A percentile compares a stretch with the other conserved stretches of the same genome.
Conservation (phyloP, 2,797 vertebrate species). For the Ctenopoma kingsleyae region DNA sequence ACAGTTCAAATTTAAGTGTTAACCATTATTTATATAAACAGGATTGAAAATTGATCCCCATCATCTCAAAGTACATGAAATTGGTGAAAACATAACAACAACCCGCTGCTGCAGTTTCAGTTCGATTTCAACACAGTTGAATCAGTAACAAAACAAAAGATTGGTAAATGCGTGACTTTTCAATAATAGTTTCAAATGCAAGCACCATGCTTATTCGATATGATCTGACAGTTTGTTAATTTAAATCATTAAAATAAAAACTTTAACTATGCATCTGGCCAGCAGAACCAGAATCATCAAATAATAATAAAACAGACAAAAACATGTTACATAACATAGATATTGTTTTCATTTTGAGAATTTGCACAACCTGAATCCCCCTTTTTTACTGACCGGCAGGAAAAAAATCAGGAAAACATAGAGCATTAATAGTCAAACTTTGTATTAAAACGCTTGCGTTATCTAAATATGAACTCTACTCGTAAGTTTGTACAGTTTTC, state of each 20-base stretch:
- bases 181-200: conserved; percentile 98
- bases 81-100: conserved; percentile 92
- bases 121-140: conserved; percentile 99
- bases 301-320: conserved; percentile 87
- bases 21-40: conserved; percentile 98
- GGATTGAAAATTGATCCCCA: conserved; percentile 99
- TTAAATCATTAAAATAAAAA: conserved; percentile 97
- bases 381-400: conserved; percentile 98
- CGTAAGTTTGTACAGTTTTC: conserved; percentile 43
- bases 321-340: conserved; percentile 84
- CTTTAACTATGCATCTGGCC: conserved; percentile 98
- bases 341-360: conserved; percentile 94
- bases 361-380: conserved; percentile 95
- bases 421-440: conserved; percentile 73
- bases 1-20: conserved; percentile 98
- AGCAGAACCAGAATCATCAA: conserved; percentile 98
- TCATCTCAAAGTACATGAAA: conserved; percentile 94
- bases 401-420: conserved; percentile 88
- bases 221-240: conserved; percentile 99
- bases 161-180: conserved; percentile 95
- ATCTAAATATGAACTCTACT: conserved; percentile 74
- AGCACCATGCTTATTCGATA: conserved; percentile 99
- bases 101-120: conserved; percentile 93
- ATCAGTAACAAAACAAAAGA: conserved; percentile 95
- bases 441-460: conserved; percentile 75